phyloP scores from a whole-genome alignment of 2,888 invertebrate genomes.

The Arrhopalites spinosus region DNA sequence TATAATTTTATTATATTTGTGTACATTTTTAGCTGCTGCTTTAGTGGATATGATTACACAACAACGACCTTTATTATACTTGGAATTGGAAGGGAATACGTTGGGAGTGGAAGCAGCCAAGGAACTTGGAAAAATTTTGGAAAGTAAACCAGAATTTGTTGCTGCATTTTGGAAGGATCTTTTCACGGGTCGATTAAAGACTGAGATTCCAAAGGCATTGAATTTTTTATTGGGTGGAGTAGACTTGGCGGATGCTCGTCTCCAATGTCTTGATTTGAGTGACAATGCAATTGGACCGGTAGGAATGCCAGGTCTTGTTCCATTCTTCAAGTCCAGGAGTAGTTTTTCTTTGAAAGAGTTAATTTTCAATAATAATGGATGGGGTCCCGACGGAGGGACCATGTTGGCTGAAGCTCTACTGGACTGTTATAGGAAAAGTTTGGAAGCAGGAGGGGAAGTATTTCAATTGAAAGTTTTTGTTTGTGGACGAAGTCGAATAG shows the following conservation, averaged over 20 bases:
- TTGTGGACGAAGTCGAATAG: constrained; percentile 90
- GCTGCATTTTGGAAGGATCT: constrained; percentile 93
- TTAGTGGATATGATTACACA: constrained; percentile 77
- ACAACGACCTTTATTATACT: constrained; percentile 70
- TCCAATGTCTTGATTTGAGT: constrained; percentile 87
- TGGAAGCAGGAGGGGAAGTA: constrained; percentile 67
- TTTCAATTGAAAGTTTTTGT: constrained; percentile 81
- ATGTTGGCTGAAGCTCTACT: constrained; percentile 61
- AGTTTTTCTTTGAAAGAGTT: constrained; percentile 84
- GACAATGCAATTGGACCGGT: constrained; percentile 98
- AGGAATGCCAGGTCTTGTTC: constrained; percentile 85
- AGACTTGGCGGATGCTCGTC: constrained; percentile 75
- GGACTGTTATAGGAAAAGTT: constrained; percentile 68
- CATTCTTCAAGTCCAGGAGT: constrained; percentile 78
- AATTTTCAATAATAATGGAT: constrained; percentile 90
- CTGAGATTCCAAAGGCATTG: constrained; percentile 91
- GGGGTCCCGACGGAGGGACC: constrained; percentile 86
- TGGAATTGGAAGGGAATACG: constrained; percentile 91
- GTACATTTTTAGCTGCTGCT: constrained; percentile 66
- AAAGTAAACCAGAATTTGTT: constrained; percentile 73
- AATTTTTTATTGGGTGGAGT: constrained; percentile 78
- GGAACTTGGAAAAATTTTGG: constrained; percentile 79
- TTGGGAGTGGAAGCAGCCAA: constrained; percentile 87
- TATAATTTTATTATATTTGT: background rate
- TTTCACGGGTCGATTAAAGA: constrained; percentile 93